Conservation (phyloP, 2,888 invertebrate species). For the Tachystola acroxantha region DNA sequence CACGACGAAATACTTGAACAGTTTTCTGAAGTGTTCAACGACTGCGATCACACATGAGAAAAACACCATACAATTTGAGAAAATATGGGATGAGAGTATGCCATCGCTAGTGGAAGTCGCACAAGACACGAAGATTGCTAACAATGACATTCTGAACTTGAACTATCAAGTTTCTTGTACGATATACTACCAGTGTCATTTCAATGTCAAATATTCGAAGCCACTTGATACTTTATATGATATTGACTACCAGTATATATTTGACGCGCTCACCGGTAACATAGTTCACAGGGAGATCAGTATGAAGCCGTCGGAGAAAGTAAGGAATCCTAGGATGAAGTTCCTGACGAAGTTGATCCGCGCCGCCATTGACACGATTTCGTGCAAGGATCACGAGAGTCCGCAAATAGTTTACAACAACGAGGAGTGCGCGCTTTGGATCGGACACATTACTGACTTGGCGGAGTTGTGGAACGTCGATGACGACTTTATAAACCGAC, state of each 20-base stretch:
- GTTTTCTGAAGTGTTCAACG: slow-evolving; percentile 59
- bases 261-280: slow-evolving; percentile 60
- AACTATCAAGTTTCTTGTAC: slow-evolving; percentile 89
- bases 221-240: slow-evolving; percentile 88
- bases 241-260: slow-evolving; percentile 80
- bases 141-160: slow-evolving; percentile 86
- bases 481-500: slow-evolving; percentile 83
- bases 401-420: slow-evolving; percentile 59
- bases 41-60: slow-evolving; percentile 49
- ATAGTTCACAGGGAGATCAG: slow-evolving; percentile 74
- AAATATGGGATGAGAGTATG: slow-evolving; percentile 82
- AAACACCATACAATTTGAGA: slow-evolving; percentile 74
- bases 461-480: slow-evolving; percentile 89
- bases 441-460: slow-evolving; percentile 83
- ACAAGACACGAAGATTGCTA: slow-evolving; percentile 84
- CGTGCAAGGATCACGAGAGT: slow-evolving; percentile 74
- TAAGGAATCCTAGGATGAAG: slow-evolving; percentile 82
- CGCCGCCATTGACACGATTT: slow-evolving; percentile 85
- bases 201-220: slow-evolving; percentile 85
- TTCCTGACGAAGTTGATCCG: slow-evolving; percentile 86
- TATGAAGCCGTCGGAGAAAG: slow-evolving; percentile 82
- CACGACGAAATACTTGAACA: slow-evolving; percentile 64
- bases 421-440: slow-evolving; percentile 79
- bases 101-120: slow-evolving; percentile 88
- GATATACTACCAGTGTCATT: slow-evolving; percentile 87